Conservation (phyloP, 2,113 vertebrate genomes). For the Coturnix japonica region DNA sequence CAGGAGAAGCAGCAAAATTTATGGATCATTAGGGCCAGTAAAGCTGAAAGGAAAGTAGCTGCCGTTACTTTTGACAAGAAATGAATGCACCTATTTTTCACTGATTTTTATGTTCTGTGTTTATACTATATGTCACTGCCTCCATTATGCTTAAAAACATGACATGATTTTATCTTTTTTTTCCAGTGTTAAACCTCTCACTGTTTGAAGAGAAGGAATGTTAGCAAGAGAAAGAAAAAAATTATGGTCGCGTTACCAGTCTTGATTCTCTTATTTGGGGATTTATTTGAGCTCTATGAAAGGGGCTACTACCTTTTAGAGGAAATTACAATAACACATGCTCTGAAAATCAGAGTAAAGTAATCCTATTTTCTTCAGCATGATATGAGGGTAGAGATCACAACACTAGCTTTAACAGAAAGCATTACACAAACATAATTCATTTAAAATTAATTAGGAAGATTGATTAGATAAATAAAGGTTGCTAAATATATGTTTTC, state of each 20-base stretch:
- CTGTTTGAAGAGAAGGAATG: not conserved
- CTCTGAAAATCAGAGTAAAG: not conserved
- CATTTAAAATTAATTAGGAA: not conserved
- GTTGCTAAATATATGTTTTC: not conserved
- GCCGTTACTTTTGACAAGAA: constrained; percentile 21
- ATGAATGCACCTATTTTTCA: constrained; percentile 36
- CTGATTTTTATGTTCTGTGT: constrained; percentile 20
- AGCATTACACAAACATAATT: not conserved
- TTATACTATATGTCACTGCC: not conserved
- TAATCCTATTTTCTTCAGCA: not conserved
- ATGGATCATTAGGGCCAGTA: constrained; percentile 53
- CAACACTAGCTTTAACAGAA: not conserved
- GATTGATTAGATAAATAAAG: not conserved
- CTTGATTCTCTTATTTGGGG: not conserved
- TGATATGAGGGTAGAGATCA: not conserved
- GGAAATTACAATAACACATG: not conserved
- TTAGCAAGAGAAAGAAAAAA: not conserved
- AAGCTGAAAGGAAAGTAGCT: constrained; percentile 30
- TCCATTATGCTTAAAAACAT: constrained; percentile 7
- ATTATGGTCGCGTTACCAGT: not conserved
- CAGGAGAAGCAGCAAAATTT: constrained; percentile 45
- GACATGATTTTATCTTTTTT: not conserved
- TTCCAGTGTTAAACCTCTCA: not conserved
- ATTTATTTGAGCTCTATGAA: not conserved
- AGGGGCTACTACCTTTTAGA: not conserved